Evolutionary conservation across 2,797 vertebrate genomes (phyloP).

Genomic region (Poecilia velifera): DNA sequence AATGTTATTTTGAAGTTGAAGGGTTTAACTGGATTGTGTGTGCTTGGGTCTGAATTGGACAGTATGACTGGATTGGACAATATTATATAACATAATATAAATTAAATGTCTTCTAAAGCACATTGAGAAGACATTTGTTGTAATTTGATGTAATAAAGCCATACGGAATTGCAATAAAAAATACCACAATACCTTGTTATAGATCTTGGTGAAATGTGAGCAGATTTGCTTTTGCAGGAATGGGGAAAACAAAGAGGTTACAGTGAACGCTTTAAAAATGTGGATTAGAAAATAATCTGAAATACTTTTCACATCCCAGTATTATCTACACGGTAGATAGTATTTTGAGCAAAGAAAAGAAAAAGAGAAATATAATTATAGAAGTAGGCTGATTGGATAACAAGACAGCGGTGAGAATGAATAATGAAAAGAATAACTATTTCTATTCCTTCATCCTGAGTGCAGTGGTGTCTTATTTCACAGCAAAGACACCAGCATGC

Average conservation of each 20-base stretch:
- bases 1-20: too few relatives aligned
- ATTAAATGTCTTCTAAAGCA: not conserved
- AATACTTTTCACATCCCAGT: not conserved
- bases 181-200: not conserved
- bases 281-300: not conserved
- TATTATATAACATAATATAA: too few relatives aligned
- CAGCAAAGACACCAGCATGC: not conserved
- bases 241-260: not conserved
- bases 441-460: too few relatives aligned
- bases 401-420: not conserved
- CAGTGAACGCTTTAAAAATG: not conserved
- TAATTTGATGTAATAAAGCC: not conserved
- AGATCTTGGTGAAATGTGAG: not conserved
- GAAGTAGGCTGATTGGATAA: not conserved
- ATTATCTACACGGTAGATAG: not conserved
- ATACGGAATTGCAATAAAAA: not conserved
- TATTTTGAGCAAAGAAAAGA: not conserved
- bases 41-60: too few relatives aligned
- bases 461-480: not conserved
- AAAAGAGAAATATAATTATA: not conserved
- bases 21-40: too few relatives aligned
- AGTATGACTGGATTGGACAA: too few relatives aligned
- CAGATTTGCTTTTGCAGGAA: not conserved
- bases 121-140: not conserved
- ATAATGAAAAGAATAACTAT: not conserved